These are phyloP conservation scores for Standfussiana lucernea DNA, from an alignment of 2,888 invertebrate species.

Conservation along the genomic window DNA sequence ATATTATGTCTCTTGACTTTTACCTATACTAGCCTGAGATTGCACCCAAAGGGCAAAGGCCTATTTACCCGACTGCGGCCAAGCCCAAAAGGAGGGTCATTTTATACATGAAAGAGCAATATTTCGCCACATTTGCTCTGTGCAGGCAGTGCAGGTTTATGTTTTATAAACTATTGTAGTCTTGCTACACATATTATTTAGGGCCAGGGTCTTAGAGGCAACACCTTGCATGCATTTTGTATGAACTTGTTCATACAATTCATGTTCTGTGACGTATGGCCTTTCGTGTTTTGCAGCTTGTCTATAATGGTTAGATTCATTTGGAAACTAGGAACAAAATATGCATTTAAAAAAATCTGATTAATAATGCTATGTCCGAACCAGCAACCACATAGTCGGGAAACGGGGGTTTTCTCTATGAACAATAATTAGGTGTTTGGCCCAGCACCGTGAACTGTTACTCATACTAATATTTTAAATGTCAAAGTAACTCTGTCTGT, in stretches of 20 bases:
- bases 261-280: neutral
- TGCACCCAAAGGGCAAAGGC: slow-evolving; percentile 1
- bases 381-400: neutral
- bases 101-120: neutral
- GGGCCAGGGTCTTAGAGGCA: too few relatives aligned
- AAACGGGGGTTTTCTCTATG: neutral
- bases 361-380: neutral
- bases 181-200: neutral
- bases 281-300: neutral
- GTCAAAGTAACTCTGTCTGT: neutral
- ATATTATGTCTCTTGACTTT: slow-evolving; percentile 16
- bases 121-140: neutral
- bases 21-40: neutral
- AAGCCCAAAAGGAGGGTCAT: too few relatives aligned
- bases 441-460: neutral
- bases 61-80: too few relatives aligned
- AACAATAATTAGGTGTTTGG: neutral
- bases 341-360: neutral
- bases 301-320: neutral
- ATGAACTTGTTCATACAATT: neutral
- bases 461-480: neutral
- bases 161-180: neutral
- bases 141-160: neutral
- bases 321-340: neutral
- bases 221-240: neutral